A percentile compares a stretch with the other conserved stretches of the same genome.
Evolutionary conservation across 2,797 vertebrate species (phyloP).

Genomic region (Myotis daubentonii): DNA sequence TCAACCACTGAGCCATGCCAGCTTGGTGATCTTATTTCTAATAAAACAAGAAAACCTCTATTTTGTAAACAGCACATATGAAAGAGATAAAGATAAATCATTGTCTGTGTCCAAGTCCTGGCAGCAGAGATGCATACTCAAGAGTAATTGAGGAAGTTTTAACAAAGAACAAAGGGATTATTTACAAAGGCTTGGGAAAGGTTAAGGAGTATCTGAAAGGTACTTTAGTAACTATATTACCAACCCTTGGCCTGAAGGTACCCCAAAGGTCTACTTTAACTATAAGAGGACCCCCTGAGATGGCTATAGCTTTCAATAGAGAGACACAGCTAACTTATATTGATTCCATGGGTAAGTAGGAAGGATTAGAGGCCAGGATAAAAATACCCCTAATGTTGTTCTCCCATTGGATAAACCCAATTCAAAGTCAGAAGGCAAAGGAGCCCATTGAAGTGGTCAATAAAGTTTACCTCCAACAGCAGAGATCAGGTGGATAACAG

Average conservation of each 20-base stretch:
- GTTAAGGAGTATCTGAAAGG: neutral
- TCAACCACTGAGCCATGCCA: no score
- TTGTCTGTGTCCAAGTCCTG: neutral
- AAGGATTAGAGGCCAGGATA: neutral
- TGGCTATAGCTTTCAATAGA: neutral
- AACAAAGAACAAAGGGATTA: neutral
- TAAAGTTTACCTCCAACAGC: neutral
- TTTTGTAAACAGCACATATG: neutral
- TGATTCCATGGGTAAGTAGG: neutral
- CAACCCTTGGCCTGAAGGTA: neutral
- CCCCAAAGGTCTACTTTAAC: neutral
- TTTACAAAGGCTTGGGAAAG: neutral
- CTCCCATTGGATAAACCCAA: neutral
- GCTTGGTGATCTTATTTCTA: neutral
- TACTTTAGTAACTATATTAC: neutral
- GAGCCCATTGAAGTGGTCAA: neutral
- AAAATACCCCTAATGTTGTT: accelerated
- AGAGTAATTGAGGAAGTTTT: neutral
- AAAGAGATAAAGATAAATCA: neutral
- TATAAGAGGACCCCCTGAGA: neutral
- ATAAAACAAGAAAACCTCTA: neutral
- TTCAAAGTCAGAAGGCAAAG: neutral
- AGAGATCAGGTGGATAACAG: neutral
- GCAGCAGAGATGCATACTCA: neutral
- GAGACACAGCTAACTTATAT: no score